Base-by-base conservation (phyloP, 2,113 vertebrate species). In the Lampris incognitus region DNA sequence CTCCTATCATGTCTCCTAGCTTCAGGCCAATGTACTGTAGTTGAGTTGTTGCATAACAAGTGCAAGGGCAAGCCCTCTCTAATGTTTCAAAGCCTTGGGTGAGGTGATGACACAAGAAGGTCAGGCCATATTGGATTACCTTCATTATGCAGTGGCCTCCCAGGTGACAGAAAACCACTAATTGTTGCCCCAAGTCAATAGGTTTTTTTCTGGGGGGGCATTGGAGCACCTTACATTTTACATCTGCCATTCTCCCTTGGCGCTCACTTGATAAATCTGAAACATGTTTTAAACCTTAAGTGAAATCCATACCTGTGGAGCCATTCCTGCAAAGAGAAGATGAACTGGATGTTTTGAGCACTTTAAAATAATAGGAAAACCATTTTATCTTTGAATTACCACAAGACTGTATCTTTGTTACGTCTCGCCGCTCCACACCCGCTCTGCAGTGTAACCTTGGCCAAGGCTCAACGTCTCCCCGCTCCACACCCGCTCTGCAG, bases 121-220 rank as follows among this genome's bases (percentile, higher is more conserved):
- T 85, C 40, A 72, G 50, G 79, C 59, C 58, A 78, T 81, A 78
- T 87, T 82, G 69, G 64, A 76, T 90, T 85, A 80, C 78, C 52
- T 65, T 75, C 40, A 66, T 83, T 66, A 75, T 2, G 49, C 36
- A 24, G 62, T 6, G 67, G 42, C 68, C 60, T 81, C 79, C 55
- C 72, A 69, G 42, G 63, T 61, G 76, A 80, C 79, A 84, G 59
- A 81, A 83, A 81, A 60, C 54, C 66, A 63, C 61, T 48, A 72
- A 59, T 72, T 70, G 70, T 72, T 39, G 44, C 40, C 24, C 2
- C 0, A 3, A 37, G 72, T 82, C 61, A 85, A 65, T 67, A 49
- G 66, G 4, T 48, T 79, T 24, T 24, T 24, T 24, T 24, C 24
- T 74, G 55, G 67, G 39, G 24, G 41, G 4, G 64, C 65, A 65